Percentiles rank a stretch among this genome's conserved stretches.
Evolutionary conservation across 2,797 vertebrate genomes (phyloP).

Genomic region (Benthosema pterotum): DNA sequence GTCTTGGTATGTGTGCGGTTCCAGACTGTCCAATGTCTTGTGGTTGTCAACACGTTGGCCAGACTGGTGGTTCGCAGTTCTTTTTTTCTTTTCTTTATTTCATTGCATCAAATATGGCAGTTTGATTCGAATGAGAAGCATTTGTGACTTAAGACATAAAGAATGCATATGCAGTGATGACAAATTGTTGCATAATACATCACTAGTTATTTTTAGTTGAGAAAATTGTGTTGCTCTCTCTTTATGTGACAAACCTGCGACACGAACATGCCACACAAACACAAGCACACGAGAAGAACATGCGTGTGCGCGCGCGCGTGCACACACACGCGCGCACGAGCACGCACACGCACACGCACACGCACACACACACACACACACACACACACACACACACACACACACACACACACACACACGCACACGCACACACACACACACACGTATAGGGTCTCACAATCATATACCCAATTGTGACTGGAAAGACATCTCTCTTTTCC

Average conservation of each 20-base stretch:
- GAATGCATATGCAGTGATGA: conserved; percentile 51
- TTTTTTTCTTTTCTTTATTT: conserved; percentile 58
- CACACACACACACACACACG: background rate
- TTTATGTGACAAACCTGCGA: background rate
- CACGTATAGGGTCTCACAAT: background rate
- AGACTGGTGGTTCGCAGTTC: conserved; percentile 27
- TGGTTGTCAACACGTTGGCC: conserved; percentile 19
- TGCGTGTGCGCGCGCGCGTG: too few relatives aligned
- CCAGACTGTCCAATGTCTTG: conserved; percentile 35
- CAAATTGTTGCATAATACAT: conserved; percentile 47
- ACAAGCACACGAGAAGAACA: background rate
- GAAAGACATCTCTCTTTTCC: conserved; percentile 27
- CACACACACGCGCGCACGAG: background rate
- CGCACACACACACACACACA: background rate
- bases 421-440: conserved; percentile 5
- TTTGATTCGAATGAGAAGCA: conserved; percentile 41
- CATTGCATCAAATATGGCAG: conserved; percentile 50
- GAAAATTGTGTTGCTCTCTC: background rate
- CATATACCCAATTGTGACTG: conserved; percentile 31
- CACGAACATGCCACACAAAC: background rate
- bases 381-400: conserved; percentile 3
- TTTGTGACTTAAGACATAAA: conserved; percentile 34
- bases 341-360: background rate
- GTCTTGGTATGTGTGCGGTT: conserved; percentile 37
- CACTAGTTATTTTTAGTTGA: conserved; percentile 38